phyloP scores from a whole-genome alignment of 2,797 vertebrate genomes.

The Mormyrus proboscirostris region DNA sequence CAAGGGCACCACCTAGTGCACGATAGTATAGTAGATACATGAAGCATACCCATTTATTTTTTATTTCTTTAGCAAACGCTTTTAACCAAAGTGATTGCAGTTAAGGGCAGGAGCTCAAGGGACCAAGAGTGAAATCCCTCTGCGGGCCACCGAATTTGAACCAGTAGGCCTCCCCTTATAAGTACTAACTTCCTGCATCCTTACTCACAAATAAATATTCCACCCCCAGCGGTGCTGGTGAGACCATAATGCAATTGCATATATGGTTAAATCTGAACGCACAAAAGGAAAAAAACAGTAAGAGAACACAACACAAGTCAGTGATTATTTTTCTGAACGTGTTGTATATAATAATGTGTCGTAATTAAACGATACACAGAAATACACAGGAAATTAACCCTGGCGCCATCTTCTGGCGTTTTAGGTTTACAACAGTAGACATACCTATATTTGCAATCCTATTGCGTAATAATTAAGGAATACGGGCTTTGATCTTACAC shows the following conservation, averaged over 20 bases:
- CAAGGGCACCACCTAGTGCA: not conserved
- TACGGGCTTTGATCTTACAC: not conserved
- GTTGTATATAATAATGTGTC: not conserved
- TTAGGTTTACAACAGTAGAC: not conserved
- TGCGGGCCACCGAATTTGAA: not conserved
- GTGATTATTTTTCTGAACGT: not conserved
- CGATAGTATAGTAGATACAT: not conserved
- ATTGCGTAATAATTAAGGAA: not conserved
- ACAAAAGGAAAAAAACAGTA: not conserved
- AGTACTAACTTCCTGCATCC: not conserved
- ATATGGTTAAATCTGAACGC: not conserved
- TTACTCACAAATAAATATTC: not conserved
- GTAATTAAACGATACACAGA: not conserved
- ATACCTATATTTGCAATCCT: not conserved
- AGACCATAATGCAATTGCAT: not conserved
- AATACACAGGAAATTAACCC: not conserved
- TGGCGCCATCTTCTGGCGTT: not conserved
- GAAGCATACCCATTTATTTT: not conserved
- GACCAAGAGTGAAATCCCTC: not conserved
- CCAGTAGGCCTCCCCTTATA: not conserved
- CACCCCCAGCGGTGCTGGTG: not conserved
- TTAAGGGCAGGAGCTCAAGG: not conserved
- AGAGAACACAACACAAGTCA: not conserved
- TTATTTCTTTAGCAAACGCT: not conserved
- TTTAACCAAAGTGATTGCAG: not conserved